Conservation (phyloP, 1,140 invertebrate genomes). For the Drosophila lini region DNA sequence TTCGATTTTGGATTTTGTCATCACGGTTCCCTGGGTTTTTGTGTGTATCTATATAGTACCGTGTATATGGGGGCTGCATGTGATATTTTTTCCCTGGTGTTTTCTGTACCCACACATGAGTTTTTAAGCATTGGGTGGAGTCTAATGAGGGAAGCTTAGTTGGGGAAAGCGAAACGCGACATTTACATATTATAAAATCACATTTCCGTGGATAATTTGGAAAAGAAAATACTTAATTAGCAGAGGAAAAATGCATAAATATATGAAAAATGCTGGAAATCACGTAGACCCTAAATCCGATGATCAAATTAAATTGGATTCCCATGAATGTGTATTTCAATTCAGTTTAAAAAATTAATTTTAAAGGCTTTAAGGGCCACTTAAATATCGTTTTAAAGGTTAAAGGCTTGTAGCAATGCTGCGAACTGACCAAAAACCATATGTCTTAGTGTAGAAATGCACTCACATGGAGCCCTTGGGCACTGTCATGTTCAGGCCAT, state of each 20-base stretch:
- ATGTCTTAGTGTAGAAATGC: constrained; percentile 10
- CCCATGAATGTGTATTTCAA: neutral
- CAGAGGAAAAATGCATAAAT: neutral
- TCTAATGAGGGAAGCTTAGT: constrained; percentile 22
- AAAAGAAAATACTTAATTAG: neutral
- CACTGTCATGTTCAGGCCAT: constrained; percentile 95
- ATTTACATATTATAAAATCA: constrained; percentile 28
- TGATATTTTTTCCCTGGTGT: constrained; percentile 21
- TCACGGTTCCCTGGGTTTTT: constrained; percentile 4
- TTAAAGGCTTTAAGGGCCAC: neutral
- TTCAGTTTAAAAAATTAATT: neutral
- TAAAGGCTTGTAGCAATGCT: neutral
- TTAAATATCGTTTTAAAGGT: no score
- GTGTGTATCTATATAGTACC: neutral
- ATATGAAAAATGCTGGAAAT: neutral
- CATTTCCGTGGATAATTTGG: constrained; percentile 9
- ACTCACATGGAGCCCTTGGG: constrained; percentile 96
- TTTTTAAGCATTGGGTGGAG: constrained; percentile 10
- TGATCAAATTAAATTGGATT: neutral
- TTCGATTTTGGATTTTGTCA: constrained; percentile 56
- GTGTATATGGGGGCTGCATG: constrained; percentile 26
- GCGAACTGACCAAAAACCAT: neutral
- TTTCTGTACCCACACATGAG: constrained; percentile 16
- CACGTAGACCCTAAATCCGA: neutral
- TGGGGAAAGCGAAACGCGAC: constrained; percentile 12